Evolutionary conservation across 2,888 invertebrate genomes (phyloP).

Genomic region (Anthophora plumipes): DNA sequence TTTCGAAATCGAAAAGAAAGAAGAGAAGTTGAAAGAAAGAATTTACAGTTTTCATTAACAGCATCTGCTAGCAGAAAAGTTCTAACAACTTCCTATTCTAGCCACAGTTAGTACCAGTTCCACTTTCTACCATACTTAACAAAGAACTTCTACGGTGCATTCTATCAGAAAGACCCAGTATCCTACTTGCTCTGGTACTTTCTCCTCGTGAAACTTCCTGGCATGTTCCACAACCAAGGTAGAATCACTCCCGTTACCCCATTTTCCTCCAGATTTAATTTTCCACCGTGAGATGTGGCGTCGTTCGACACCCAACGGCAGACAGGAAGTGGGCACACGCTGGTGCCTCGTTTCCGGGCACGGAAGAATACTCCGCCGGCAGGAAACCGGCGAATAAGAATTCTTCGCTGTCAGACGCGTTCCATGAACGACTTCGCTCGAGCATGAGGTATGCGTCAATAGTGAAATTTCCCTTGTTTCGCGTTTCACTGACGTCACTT

Average conservation of each 20-base stretch:
- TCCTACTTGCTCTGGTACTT: slow-evolving; percentile 1
- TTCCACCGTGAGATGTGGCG: slow-evolving; percentile 9
- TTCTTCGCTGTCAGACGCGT: slow-evolving; percentile 39
- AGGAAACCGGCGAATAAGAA: slow-evolving; percentile 42
- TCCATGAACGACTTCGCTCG: slow-evolving; percentile 20
- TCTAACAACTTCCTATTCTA: neutral
- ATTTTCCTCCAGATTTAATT: slow-evolving; percentile 10
- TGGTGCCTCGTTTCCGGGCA: slow-evolving; percentile 27
- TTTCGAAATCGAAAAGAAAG: no score
- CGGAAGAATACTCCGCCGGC: slow-evolving; percentile 25
- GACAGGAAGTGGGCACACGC: neutral
- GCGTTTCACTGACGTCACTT: neutral
- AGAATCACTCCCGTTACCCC: neutral
- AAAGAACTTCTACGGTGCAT: neutral
- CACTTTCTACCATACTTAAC: slow-evolving; percentile 6
- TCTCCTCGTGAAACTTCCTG: neutral
- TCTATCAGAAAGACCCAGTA: neutral
- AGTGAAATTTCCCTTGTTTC: slow-evolving; percentile 42
- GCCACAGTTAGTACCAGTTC: neutral
- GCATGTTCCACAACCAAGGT: no score
- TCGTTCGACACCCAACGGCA: slow-evolving; percentile 15
- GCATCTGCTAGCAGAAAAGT: neutral
- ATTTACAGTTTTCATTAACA: no score
- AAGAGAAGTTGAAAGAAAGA: no score
- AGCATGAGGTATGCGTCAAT: slow-evolving; percentile 35